Evolutionary conservation across 2,888 invertebrate genomes (phyloP).

Genomic region (Anthophora plumipes): DNA sequence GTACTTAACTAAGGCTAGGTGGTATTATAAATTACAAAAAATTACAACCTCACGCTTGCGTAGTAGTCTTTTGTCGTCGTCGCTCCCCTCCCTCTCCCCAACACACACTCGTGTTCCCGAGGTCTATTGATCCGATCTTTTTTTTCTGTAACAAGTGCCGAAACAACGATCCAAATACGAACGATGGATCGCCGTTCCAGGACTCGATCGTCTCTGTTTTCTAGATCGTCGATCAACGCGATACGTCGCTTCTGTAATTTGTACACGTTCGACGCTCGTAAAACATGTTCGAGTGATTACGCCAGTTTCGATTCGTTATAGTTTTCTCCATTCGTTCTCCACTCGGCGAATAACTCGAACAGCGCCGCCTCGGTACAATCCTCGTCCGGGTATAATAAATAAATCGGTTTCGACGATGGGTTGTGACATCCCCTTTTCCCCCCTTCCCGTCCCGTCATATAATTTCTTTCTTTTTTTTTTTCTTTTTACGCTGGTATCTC

Average conservation of each 20-base stretch:
- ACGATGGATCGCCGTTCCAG: constrained; percentile 77
- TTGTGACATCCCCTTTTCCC: constrained; percentile 25
- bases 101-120: no score
- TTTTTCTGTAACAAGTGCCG: constrained; percentile 74
- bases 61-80: constrained; percentile 28
- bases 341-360: constrained; percentile 20
- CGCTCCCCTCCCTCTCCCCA: no score
- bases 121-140: no score
- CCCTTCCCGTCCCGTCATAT: no score
- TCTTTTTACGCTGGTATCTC: background rate
- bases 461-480: no score
- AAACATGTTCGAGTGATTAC: constrained; percentile 34
- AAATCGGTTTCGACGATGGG: constrained; percentile 53
- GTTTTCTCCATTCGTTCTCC: background rate
- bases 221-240: constrained; percentile 53
- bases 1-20: constrained; percentile 63
- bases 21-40: constrained; percentile 78
- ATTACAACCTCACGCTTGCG: constrained; percentile 73
- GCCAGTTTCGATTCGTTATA: background rate
- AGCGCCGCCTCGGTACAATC: constrained; percentile 30
- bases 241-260: constrained; percentile 22
- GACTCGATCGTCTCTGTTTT: constrained; percentile 67
- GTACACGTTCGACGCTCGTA: constrained; percentile 4
- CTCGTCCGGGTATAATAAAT: constrained; percentile 63
- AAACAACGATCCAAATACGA: constrained; percentile 73